A percentile compares a stretch with the other conserved stretches of the same genome.
Evolutionary conservation across 2,113 vertebrate genomes (phyloP).

Genomic region (Leucopternis melanops): DNA sequence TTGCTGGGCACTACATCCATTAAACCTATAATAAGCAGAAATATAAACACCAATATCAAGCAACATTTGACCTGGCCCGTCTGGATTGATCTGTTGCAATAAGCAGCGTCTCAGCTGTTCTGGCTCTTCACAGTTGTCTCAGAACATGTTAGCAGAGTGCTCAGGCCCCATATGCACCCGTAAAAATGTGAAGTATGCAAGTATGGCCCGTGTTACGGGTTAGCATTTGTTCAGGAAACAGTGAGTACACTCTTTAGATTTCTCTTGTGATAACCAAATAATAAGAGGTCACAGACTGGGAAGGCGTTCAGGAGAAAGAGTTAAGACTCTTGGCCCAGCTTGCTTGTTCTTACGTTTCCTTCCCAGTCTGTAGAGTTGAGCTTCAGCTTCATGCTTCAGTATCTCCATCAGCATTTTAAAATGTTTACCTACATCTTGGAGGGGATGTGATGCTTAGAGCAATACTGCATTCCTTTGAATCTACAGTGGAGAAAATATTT

Average conservation of each 20-base stretch:
- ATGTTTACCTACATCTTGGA: too few species aligned
- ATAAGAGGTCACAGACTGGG: not conserved
- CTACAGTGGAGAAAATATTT: too few species aligned
- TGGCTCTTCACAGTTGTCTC: not conserved
- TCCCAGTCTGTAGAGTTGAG: not conserved
- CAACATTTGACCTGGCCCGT: not conserved
- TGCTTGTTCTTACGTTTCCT: not conserved
- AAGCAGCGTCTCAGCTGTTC: not conserved
- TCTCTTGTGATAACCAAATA: not conserved
- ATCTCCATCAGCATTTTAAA: too few species aligned
- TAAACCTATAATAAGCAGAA: not conserved
- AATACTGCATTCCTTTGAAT: too few species aligned
- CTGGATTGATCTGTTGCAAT: not conserved
- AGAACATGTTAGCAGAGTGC: not conserved
- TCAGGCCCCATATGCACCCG: fast-evolving
- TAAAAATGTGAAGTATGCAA: not conserved
- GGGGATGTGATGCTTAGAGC: too few species aligned
- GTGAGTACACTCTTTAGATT: not conserved
- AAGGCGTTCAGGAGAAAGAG: not conserved
- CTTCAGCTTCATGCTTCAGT: too few species aligned
- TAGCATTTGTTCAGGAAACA: not conserved
- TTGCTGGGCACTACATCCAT: not conserved
- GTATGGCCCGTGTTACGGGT: not conserved
- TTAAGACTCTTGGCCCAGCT: not conserved
- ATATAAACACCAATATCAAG: not conserved